Base-by-base conservation (phyloP, 2,113 vertebrate species). In the Pollimyrus isidori region DNA sequence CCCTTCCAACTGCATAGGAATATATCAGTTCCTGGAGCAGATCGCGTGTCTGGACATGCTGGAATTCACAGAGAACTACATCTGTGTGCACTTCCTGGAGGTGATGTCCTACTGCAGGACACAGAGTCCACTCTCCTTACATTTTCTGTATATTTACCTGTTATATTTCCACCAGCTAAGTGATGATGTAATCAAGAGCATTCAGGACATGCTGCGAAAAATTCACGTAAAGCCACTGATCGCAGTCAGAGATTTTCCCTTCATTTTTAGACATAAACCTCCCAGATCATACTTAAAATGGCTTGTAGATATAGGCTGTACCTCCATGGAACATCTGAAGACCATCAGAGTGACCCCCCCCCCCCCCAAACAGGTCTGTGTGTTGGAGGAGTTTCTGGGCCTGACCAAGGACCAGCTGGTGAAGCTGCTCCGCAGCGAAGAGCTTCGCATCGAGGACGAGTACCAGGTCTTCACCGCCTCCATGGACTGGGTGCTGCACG, bases 1-100 rank as follows among this genome's bases (percentile, higher is more conserved):
- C 90, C 97, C 97, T 0, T 93, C 95, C 90, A 99, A 99, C 94
- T 99, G 98, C 93, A 96, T 99, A 89, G 98, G 98, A 90, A 96
- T 99, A 92, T 99, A 97, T 93, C 98, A 98, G 95, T 99, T 99
- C 93, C 95, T 98, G 89, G 98, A 99, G 94, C 97, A 98, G 93
- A 98, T 99, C 62, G 96, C 96, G 86, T 98, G 97, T 90, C 95
- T 96, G 86, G 97, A 98, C 52, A 93, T 99, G 92, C 92, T 97
- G 90, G 97, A 98, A 92, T 99, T 98, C 92, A 96, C 97, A 7
- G 97, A 99, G 95, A 97, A 97, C 94, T 99, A 98, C 92, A 98
- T 99, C 94, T 97, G 98, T 62, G 96, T 96, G 30, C 97, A 99
- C 93, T 99, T 99, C 92, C 93, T 99, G 90, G 98, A 99, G 94